These are phyloP conservation scores for Xyliphius kryptos DNA, from an alignment of 2,113 vertebrate genomes.

Conservation along the genomic window DNA sequence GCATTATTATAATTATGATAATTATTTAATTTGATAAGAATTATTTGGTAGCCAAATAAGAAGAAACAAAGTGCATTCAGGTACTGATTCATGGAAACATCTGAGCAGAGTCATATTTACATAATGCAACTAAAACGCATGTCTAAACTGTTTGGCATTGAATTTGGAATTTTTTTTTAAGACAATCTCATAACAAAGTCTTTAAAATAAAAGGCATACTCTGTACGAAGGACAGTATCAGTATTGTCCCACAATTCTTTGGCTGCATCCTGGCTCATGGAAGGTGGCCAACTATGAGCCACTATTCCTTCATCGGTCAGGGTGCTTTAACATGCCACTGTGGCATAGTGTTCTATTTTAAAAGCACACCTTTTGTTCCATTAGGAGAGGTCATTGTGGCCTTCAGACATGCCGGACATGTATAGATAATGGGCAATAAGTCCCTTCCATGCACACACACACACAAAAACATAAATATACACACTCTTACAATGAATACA, in stretches of 20 bases:
- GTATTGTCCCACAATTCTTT: constrained; percentile 30
- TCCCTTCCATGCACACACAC: constrained; percentile 15
- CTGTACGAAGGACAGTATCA: constrained; percentile 27
- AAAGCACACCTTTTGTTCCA: constrained; percentile 42
- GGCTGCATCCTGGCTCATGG: constrained; percentile 6
- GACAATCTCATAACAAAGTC: not conserved
- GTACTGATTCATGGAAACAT: too few species aligned
- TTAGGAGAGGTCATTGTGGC: constrained; percentile 40
- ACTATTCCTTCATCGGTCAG: constrained; percentile 28
- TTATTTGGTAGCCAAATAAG: too few species aligned
- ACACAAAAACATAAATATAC: constrained; percentile 1
- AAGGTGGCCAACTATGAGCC: constrained; percentile 29
- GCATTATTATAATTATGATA: too few species aligned
- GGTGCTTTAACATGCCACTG: constrained; percentile 43
- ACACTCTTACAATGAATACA: not conserved
- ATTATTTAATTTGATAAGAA: too few species aligned
- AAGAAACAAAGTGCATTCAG: too few species aligned
- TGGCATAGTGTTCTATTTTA: constrained; percentile 59
- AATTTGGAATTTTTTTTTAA: too few species aligned
- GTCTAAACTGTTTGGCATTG: too few species aligned
- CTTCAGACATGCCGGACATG: constrained; percentile 49
- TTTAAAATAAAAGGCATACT: constrained; percentile 10
- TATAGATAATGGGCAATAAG: constrained; percentile 39
- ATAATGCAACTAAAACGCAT: too few species aligned
- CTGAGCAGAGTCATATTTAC: too few species aligned